These are phyloP conservation scores for Saccostrea echinata DNA, from an alignment of 1,140 invertebrate genomes.

Conservation along the genomic window DNA sequence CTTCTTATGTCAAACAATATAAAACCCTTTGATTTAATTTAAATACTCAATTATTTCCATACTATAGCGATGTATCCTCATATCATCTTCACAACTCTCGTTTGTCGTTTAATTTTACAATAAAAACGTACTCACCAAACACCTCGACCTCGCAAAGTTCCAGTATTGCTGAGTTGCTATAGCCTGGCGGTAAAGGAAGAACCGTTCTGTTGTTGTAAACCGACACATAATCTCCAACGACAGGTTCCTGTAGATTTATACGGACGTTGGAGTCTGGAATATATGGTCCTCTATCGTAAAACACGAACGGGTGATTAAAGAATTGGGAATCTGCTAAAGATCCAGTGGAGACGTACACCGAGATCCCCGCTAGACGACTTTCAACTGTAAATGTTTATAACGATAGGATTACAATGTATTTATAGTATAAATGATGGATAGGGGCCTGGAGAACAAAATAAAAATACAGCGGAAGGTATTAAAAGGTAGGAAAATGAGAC, in stretches of 20 bases:
- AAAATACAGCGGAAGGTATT: too few species aligned
- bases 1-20: too few species aligned
- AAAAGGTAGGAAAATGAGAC: too few species aligned
- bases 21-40: too few species aligned
- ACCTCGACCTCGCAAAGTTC: conserved; percentile 33
- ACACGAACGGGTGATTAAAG: not conserved
- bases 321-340: not conserved
- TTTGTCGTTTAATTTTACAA: not conserved
- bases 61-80: too few species aligned
- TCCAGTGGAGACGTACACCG: not conserved
- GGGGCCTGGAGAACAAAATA: too few species aligned
- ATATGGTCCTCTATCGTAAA: conserved; percentile 2
- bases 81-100: too few species aligned
- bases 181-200: not conserved
- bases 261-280: not conserved
- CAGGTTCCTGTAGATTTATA: not conserved
- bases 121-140: not conserved
- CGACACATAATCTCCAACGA: not conserved
- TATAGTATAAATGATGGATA: too few species aligned
- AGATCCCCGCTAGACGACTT: not conserved
- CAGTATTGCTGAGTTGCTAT: not conserved
- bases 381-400: not conserved
- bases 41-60: too few species aligned
- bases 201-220: conserved; percentile 13
- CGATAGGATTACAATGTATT: too few species aligned